phyloP scores from a whole-genome alignment of 2,797 vertebrate species.

The Sebastes goodei region DNA sequence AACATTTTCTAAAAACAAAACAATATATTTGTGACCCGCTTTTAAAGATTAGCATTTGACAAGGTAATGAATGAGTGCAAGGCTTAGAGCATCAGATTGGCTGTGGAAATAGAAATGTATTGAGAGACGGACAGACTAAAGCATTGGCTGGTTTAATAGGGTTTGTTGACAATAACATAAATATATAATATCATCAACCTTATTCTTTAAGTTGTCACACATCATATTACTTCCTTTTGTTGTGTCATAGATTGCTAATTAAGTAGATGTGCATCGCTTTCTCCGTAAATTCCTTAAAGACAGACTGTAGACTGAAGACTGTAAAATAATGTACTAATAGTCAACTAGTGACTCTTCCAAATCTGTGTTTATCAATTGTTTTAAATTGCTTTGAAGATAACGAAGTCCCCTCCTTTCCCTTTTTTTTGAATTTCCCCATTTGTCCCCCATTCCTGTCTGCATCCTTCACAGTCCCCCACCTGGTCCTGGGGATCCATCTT shows the following conservation, averaged over 20 bases:
- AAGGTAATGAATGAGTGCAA: too few relatives aligned
- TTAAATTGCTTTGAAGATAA: neutral
- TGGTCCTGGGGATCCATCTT: slow-evolving; percentile 99
- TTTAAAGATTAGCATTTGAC: too few relatives aligned
- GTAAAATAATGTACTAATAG: neutral
- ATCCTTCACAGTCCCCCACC: slow-evolving; percentile 70
- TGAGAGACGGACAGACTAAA: neutral
- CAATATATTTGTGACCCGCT: too few relatives aligned
- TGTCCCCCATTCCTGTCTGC: neutral
- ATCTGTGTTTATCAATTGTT: neutral
- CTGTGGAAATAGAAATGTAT: too few relatives aligned
- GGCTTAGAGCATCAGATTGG: too few relatives aligned
- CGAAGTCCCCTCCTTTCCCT: neutral
- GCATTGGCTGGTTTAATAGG: neutral
- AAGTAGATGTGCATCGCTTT: neutral
- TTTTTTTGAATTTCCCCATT: neutral
- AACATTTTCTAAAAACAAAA: too few relatives aligned
- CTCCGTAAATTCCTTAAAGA: neutral
- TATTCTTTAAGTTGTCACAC: neutral
- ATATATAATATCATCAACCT: neutral
- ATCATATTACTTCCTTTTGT: neutral
- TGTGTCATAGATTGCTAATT: neutral
- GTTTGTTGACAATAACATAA: neutral
- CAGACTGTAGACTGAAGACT: neutral
- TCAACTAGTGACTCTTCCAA: neutral